Conservation (phyloP, 2,797 vertebrate genomes). For the Muscicapa striata region DNA sequence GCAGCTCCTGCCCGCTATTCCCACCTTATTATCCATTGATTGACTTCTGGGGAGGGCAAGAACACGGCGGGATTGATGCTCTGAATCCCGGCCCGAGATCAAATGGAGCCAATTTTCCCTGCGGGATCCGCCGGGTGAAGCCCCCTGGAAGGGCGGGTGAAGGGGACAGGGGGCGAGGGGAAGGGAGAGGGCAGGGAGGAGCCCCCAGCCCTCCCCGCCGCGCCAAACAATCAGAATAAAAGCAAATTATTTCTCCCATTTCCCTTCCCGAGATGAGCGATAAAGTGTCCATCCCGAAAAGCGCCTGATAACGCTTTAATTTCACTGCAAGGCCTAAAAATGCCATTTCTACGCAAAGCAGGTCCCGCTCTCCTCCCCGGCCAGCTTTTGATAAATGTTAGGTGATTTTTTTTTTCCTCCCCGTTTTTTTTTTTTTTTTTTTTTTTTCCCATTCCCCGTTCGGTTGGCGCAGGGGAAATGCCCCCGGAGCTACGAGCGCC, state of each 20-base stretch:
- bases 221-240: slow-evolving; percentile 43
- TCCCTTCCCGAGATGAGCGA: slow-evolving; percentile 85
- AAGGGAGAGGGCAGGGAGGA: neutral
- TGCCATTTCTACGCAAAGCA: slow-evolving; percentile 89
- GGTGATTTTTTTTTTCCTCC: slow-evolving; percentile 50
- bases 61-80: neutral
- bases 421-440: too few species aligned
- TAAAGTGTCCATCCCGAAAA: slow-evolving; percentile 90
- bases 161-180: neutral
- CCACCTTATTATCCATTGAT: slow-evolving; percentile 57
- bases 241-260: slow-evolving; percentile 78
- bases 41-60: slow-evolving; percentile 56
- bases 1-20: neutral
- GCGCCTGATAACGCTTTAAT: slow-evolving; percentile 89
- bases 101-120: fast-evolving
- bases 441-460: neutral
- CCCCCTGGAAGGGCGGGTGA: neutral
- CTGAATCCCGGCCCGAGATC: neutral
- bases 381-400: slow-evolving; percentile 78
- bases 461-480: slow-evolving; percentile 74
- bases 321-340: slow-evolving; percentile 82
- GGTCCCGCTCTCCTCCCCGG: slow-evolving; percentile 40
- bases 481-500: slow-evolving; percentile 87
- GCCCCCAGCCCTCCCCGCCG: neutral
- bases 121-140: neutral